These are phyloP conservation scores for Condylostylus longicornis DNA, from an alignment of 1,140 invertebrate species.

Conservation along the genomic window DNA sequence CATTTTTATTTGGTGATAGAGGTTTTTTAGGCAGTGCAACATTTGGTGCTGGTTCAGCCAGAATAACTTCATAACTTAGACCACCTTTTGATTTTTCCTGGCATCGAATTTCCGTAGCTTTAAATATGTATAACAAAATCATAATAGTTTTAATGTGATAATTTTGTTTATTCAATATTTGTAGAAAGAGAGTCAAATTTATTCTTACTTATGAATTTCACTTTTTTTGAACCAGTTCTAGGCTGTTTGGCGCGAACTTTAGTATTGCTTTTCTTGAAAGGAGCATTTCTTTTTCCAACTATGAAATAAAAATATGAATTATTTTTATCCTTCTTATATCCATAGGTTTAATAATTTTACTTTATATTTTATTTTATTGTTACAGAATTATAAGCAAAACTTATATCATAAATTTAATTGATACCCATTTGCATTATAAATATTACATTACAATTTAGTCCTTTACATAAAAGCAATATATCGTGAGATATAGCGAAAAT, in stretches of 20 bases:
- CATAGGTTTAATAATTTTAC: no score
- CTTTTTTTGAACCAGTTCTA: conserved; percentile 69
- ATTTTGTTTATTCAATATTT: conserved; percentile 1
- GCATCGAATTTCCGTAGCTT: conserved; percentile 76
- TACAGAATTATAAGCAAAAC: no score
- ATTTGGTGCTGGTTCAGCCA: conserved; percentile 59
- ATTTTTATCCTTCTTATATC: no score
- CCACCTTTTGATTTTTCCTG: conserved; percentile 80
- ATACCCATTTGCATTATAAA: no score
- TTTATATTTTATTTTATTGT: no score
- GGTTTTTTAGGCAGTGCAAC: conserved; percentile 45
- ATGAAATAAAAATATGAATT: no score
- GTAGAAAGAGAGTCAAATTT: neutral
- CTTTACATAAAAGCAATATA: no score
- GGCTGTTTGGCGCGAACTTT: conserved; percentile 48
- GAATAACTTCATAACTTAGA: conserved; percentile 81
- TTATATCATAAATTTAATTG: no score
- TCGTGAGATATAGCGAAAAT: no score
- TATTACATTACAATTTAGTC: no score
- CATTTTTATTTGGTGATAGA: conserved; percentile 37
- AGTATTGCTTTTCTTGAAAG: conserved; percentile 62
- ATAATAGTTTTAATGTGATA: conserved; percentile 8
- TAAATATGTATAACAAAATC: conserved; percentile 10
- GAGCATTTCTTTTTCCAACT: conserved; percentile 42
- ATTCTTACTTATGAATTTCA: conserved; percentile 78